Evolutionary conservation across 2,797 vertebrate genomes (phyloP).

Genomic region (Gymnodraco acuticeps): DNA sequence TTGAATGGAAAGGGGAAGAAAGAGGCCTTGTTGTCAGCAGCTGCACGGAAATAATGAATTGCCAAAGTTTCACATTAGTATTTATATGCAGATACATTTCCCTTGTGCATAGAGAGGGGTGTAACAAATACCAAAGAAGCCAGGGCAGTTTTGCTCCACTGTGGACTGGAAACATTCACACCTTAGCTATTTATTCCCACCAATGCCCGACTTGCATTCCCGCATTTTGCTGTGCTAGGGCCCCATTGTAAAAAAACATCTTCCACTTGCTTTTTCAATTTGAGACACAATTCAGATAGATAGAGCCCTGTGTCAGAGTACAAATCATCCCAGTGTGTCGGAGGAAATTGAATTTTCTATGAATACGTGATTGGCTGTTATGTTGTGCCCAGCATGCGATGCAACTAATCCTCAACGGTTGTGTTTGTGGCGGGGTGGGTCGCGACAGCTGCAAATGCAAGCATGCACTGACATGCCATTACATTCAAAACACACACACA

Average conservation of each 20-base stretch:
- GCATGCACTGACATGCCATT: slow-evolving; percentile 4
- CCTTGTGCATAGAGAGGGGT: slow-evolving; percentile 1
- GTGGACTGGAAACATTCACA: slow-evolving; percentile 45
- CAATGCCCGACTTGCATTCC: slow-evolving; percentile 20
- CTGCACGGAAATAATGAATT: slow-evolving; percentile 27
- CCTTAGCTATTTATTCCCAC: slow-evolving; percentile 40
- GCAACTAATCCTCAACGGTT: slow-evolving; percentile 58
- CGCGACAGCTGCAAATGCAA: slow-evolving; percentile 36
- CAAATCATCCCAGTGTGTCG: slow-evolving; percentile 70
- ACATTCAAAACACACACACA: not conserved
- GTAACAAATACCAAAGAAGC: slow-evolving; percentile 33
- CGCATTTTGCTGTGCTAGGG: slow-evolving; percentile 32
- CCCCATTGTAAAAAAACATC: slow-evolving; percentile 57
- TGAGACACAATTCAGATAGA: slow-evolving; percentile 72
- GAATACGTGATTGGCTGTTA: slow-evolving; percentile 79
- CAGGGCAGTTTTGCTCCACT: slow-evolving; percentile 9
- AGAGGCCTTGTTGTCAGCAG: slow-evolving; percentile 6
- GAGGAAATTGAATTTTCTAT: slow-evolving; percentile 78
- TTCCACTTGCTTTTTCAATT: slow-evolving; percentile 75
- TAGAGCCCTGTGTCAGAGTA: slow-evolving; percentile 63
- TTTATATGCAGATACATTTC: slow-evolving; percentile 62
- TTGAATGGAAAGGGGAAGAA: slow-evolving; percentile 3
- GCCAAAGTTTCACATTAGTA: slow-evolving; percentile 16
- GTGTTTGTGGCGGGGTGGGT: slow-evolving; percentile 8
- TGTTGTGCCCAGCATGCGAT: slow-evolving; percentile 56